These are phyloP conservation scores for Fratercula arctica DNA, from an alignment of 2,797 vertebrate species.

Conservation along the genomic window DNA sequence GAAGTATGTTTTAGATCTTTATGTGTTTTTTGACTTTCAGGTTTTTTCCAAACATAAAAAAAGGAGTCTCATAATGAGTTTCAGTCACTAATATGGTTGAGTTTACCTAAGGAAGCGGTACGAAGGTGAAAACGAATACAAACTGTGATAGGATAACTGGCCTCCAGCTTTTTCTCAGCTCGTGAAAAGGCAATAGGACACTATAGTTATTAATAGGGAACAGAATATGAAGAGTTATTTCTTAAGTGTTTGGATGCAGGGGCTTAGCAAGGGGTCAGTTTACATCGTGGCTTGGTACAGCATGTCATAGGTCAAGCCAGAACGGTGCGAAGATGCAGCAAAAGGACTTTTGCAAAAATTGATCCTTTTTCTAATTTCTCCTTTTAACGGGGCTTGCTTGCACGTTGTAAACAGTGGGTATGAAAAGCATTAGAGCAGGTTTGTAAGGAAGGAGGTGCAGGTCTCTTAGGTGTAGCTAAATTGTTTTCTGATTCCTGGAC, in stretches of 20 bases:
- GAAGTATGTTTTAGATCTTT: background rate
- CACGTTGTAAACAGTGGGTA: background rate
- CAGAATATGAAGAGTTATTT: background rate
- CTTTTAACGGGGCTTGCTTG: background rate
- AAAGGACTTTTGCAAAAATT: background rate
- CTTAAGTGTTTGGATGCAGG: background rate
- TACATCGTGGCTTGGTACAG: accelerated
- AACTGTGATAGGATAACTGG: background rate
- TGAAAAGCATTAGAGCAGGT: background rate
- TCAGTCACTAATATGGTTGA: background rate
- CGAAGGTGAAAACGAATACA: background rate
- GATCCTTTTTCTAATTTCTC: background rate
- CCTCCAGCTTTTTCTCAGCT: background rate
- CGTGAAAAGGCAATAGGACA: background rate
- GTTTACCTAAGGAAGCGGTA: background rate
- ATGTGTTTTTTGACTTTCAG: background rate
- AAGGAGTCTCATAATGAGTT: background rate
- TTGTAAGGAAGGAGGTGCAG: background rate
- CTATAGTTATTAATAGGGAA: background rate
- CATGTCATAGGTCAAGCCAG: background rate
- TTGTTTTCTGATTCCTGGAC: background rate
- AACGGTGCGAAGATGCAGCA: background rate
- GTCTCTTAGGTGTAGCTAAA: background rate
- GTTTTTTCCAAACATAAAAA: background rate
- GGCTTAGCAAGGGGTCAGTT: background rate